phyloP scores from a whole-genome alignment of 2,797 vertebrate genomes.

The Cyclura pinguis region DNA sequence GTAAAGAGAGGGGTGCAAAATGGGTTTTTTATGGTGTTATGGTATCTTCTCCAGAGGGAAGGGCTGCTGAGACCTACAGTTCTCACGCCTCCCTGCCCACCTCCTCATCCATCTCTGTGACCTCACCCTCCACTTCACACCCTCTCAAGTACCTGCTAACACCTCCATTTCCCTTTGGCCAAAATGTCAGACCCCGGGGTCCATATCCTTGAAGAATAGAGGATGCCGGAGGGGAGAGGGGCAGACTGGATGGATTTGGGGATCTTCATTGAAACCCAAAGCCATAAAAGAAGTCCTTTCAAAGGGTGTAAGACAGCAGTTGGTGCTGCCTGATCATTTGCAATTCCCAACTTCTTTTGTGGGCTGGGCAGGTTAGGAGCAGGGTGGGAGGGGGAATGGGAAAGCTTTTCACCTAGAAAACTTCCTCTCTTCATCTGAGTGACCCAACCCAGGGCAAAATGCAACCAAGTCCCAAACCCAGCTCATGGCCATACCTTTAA shows the following conservation, averaged over 20 bases:
- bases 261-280: background rate
- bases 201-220: conserved; percentile 5
- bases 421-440: background rate
- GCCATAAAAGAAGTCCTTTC: conserved; percentile 41
- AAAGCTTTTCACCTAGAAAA: background rate
- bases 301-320: background rate
- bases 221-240: background rate
- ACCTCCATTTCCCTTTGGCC: conserved; percentile 25
- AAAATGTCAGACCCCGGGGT: background rate
- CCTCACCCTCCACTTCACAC: conserved; percentile 18
- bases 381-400: background rate
- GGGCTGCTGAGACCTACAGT: background rate
- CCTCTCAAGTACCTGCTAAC: conserved; percentile 44
- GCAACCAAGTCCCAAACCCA: too few relatives aligned
- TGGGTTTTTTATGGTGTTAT: too few relatives aligned
- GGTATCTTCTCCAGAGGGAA: background rate
- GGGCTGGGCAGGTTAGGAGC: background rate
- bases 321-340: background rate
- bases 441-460: too few relatives aligned
- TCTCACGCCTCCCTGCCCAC: background rate
- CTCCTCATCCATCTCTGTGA: background rate
- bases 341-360: background rate
- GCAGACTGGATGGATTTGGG: background rate
- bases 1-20: too few relatives aligned
- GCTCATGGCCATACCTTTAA: too few relatives aligned